These are phyloP conservation scores for Cephalopterus ornatus DNA, from an alignment of 2,113 vertebrate species.

Conservation along the genomic window DNA sequence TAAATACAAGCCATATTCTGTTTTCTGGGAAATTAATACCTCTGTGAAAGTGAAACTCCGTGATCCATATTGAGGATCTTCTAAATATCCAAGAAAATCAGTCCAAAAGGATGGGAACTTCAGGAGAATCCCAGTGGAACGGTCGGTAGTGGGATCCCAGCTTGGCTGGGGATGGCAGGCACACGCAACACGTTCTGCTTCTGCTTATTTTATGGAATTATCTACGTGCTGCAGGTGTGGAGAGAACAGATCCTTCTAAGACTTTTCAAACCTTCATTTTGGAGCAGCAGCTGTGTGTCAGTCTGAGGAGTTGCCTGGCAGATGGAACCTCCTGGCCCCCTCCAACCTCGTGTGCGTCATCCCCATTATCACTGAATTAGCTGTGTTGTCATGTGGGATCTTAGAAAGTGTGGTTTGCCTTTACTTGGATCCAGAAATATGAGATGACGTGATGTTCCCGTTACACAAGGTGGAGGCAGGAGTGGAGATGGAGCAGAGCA, in stretches of 20 bases:
- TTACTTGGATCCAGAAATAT: background rate
- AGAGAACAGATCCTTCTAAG: background rate
- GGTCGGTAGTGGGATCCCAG: background rate
- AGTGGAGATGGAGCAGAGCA: background rate
- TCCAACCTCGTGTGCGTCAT: background rate
- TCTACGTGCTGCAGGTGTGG: background rate
- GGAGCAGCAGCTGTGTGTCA: background rate
- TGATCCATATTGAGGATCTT: background rate
- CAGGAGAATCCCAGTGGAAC: background rate
- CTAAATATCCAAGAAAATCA: background rate
- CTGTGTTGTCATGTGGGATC: background rate
- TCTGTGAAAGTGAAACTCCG: background rate
- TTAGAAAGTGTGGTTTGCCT: background rate
- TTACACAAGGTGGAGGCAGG: background rate
- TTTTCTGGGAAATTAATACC: background rate
- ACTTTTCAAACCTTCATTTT: background rate
- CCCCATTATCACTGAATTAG: background rate
- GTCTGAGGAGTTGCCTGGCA: background rate
- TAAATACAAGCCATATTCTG: background rate
- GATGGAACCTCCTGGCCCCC: background rate
- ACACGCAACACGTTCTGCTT: rapidly evolving
- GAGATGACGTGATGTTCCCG: background rate
- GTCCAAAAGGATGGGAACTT: background rate
- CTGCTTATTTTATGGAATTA: rapidly evolving
- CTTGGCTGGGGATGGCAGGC: background rate